A percentile compares a stretch with the other conserved stretches of the same genome.
These are phyloP conservation scores for Oryzias dopingdopingensis DNA, from an alignment of 2,797 vertebrate genomes.

Conservation along the genomic window DNA sequence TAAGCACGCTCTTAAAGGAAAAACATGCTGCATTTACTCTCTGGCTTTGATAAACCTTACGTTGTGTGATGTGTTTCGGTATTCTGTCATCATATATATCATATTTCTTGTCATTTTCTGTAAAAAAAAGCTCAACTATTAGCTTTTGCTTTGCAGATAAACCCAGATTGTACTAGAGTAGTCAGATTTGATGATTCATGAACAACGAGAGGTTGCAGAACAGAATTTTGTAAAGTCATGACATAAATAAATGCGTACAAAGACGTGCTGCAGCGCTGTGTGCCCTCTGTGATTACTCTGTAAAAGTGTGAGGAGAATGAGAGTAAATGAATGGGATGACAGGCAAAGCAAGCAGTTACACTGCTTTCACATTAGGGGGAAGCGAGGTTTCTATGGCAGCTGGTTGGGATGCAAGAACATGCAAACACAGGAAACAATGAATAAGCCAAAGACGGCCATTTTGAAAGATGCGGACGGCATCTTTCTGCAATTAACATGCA, in stretches of 20 bases:
- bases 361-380: slow-evolving; percentile 31
- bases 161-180: slow-evolving; percentile 60
- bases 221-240: slow-evolving; percentile 65
- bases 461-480: slow-evolving; percentile 24
- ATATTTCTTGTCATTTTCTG: slow-evolving; percentile 17
- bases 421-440: slow-evolving; percentile 35
- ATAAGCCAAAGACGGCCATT: slow-evolving; percentile 44
- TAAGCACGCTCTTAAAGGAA: slow-evolving; percentile 19
- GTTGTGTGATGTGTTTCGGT: slow-evolving; percentile 25
- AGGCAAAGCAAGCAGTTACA: slow-evolving; percentile 23
- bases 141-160: slow-evolving; percentile 40
- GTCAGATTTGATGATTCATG: slow-evolving; percentile 59
- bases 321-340: slow-evolving; percentile 25
- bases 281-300: slow-evolving; percentile 28
- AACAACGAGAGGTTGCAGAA: slow-evolving; percentile 55
- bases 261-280: slow-evolving; percentile 21
- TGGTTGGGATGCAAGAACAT: slow-evolving; percentile 40
- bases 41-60: slow-evolving; percentile 28
- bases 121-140: background rate
- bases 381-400: slow-evolving; percentile 70
- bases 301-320: slow-evolving; percentile 23
- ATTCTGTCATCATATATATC: slow-evolving; percentile 9
- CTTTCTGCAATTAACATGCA: no score
- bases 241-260: slow-evolving; percentile 71
- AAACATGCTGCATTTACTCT: slow-evolving; percentile 35